Base-by-base conservation (phyloP, 2,888 invertebrate species). In the Caenorhabditis parvicauda region DNA sequence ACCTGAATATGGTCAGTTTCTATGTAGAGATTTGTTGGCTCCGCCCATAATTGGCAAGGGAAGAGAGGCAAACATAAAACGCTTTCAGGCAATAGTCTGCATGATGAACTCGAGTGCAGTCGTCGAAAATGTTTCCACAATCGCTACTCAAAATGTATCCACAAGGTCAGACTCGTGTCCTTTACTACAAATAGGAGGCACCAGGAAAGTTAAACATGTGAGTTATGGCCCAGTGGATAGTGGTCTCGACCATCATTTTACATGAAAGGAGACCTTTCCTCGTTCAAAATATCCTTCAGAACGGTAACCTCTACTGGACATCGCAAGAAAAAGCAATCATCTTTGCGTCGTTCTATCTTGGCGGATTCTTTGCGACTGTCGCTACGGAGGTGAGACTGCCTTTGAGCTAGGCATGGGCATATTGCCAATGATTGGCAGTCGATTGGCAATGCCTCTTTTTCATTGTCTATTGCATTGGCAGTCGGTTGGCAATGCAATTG, bases 81-180 rank as follows among this genome's bases (percentile, higher is more conserved):
- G n/a, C 37, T 51, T 62, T 32, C 47, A 62, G 64, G 62, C 75
- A n/a, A 71, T 76, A 68, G 74, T 77, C 7, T 77, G 77, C 54
- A 78, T 77, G 77, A 66, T 77, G 49, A 77, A 74, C 56, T 60
- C 64, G 48, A 72, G 74, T 19, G 70, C 74, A 19, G 29, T 75
- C 46, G 61, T 60, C 19, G 59, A 59, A 22, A 59, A 57, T 25
- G 51, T 53, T 41, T 51, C 54, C 45, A 35, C 50, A 32, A 53
- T 45, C 45, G 24, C 37, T 21, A 17, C 4, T 32, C 12, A 24
- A 25, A 64, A 64, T 39, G 32, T 55, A 41, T 48, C 67, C 42
- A 27, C 50, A 29, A 48, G 58, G 29, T 32, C 51, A n/a, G 46
- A 39, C n/a, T 44, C 41, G 25, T 61, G 63, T 29, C 63, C 63